Evolutionary conservation across 2,113 vertebrate species (phyloP).

Genomic region (Chamaetylas fuelleborni): DNA sequence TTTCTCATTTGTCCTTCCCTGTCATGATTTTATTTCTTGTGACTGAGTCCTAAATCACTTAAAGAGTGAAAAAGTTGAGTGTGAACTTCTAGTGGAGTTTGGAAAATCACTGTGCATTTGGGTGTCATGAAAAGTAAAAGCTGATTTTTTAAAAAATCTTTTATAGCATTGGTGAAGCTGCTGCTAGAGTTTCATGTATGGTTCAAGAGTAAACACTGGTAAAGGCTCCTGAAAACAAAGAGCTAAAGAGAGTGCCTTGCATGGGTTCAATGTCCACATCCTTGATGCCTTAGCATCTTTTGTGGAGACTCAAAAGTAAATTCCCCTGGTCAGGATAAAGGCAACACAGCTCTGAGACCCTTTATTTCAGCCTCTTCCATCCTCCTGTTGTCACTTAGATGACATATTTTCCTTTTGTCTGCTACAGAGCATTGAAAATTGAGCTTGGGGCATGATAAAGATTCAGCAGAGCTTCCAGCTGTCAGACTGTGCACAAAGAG

Average conservation of each 20-base stretch:
- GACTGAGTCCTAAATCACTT: not conserved
- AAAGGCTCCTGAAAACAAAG: not conserved
- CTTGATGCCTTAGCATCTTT: not conserved
- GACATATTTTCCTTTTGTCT: slow-evolving; percentile 5
- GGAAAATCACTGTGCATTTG: not conserved
- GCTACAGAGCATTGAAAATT: not conserved
- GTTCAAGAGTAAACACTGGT: not conserved
- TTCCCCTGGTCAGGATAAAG: not conserved
- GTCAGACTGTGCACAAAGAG: not conserved
- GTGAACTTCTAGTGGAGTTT: not conserved
- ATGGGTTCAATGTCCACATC: not conserved
- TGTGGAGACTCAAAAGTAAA: not conserved
- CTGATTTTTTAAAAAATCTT: not conserved
- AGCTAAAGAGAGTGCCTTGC: not conserved
- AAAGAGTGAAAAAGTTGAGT: not conserved
- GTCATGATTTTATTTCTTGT: not conserved
- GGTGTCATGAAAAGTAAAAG: not conserved
- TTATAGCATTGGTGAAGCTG: not conserved
- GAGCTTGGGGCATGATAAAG: not conserved
- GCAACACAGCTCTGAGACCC: not conserved
- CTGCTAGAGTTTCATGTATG: not conserved
- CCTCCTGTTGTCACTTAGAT: not conserved
- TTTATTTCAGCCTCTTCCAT: not conserved
- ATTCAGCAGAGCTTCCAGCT: slow-evolving; percentile 18
- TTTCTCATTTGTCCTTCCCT: not conserved